phyloP scores from a whole-genome alignment of 2,113 vertebrate species.

The Pygoscelis antarcticus region DNA sequence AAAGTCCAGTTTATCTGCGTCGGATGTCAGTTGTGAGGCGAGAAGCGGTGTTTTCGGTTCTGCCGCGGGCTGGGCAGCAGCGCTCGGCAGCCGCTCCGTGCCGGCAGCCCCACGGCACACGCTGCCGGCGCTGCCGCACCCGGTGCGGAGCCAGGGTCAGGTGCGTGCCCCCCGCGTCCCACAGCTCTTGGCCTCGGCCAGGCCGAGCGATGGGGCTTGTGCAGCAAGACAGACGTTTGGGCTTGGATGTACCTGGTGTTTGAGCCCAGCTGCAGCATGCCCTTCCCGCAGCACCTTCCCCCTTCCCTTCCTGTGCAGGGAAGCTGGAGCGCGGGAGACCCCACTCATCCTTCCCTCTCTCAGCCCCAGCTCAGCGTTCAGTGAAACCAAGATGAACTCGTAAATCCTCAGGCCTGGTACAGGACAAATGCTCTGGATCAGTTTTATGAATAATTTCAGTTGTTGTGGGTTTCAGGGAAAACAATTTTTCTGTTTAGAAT shows the following conservation, averaged over 20 bases:
- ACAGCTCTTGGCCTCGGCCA: not conserved
- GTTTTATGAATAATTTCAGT: not conserved
- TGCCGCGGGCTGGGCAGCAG: not conserved
- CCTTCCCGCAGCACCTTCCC: fast-evolving
- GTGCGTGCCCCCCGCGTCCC: not conserved
- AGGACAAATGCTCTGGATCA: not conserved
- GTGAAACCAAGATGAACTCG: fast-evolving
- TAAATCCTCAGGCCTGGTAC: too few relatives aligned
- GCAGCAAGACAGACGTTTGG: not conserved
- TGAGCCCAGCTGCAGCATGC: not conserved
- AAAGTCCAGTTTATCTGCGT: not conserved
- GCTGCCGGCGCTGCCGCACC: not conserved
- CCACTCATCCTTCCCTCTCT: not conserved
- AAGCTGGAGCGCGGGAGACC: not conserved
- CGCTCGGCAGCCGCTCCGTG: not conserved
- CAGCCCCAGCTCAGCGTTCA: not conserved
- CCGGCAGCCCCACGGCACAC: too few relatives aligned
- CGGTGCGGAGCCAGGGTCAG: not conserved
- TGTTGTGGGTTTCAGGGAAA: not conserved
- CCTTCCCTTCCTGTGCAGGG: fast-evolving
- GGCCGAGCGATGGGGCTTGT: not conserved
- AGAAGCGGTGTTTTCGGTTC: not conserved
- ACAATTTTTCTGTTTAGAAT: not conserved
- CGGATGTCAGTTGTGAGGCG: not conserved
- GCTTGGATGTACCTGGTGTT: fast-evolving